Base-by-base conservation (phyloP, 2,888 invertebrate genomes). In the Rosalia funebris region DNA sequence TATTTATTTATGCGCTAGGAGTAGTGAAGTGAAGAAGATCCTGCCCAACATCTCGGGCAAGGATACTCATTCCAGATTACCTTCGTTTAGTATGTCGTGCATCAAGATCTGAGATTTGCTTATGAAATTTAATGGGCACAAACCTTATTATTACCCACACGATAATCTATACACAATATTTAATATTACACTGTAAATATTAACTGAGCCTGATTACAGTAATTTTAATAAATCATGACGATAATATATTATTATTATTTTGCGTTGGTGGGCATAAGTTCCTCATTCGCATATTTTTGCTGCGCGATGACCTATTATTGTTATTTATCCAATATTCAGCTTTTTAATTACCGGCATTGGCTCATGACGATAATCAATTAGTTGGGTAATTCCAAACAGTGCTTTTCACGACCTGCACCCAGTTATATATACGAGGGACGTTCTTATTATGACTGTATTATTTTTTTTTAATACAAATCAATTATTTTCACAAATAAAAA, bases 81-180 rank as follows among this genome's bases (percentile, higher is more conserved):
- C 72, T 76, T 75, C 75, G 75, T 75, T 78, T 74, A 75, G 72
- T 74, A 77, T 74, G 75, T 78, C 79, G 78, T 79, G 78, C 77
- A 79, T 79, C 79, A 77, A 77, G 78, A 79, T 79, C 74, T 63
- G 60, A 69, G 76, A 77, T 77, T 79, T 77, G 75, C 78, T 78
- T 78, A 78, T 79, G 77, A 76, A 79, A 78, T 78, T 79, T 78
- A 79, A 79, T 79, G 77, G 78, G 72, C 73, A 66, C 72, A 70
- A 75, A 75, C 74, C 75, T 73, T 79, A 74, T 79, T 78, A 79
- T 79, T 79, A 79, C 75, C 74, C 68, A 70, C 76, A 74, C 73
- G 77, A 77, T 77, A 77, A 77, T 75, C 75, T 77, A 53, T 64
- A 64, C 66, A 72, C 67, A 71, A 73, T 69, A 69, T 71, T 74